Base-by-base conservation (phyloP, 2,113 vertebrate species). In the Sphaerodactylus townsendi region DNA sequence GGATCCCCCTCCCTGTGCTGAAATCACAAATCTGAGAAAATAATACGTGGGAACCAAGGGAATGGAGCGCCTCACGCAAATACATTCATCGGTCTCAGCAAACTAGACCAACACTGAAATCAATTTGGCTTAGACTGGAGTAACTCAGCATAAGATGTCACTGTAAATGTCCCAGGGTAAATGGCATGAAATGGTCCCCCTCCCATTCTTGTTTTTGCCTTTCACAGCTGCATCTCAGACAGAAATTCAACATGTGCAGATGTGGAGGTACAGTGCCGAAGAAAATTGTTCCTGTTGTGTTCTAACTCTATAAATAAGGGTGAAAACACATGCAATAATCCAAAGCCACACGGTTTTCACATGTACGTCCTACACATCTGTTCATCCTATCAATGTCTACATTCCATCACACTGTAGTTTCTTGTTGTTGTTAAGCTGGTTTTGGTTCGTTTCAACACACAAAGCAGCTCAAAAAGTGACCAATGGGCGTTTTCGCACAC, bases 91-190 rank as follows among this genome's bases (percentile, higher is more conserved):
- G 64, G 28, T 50, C 8, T 65, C 44, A 15, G 14, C 0, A 0
- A 33, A 70, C 70, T 35, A 78, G 39, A 19, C 17, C 13, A 35
- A 50, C 19, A 10, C 8, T 28, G 59, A 62, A 62, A 62, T 62
- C 59, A 62, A 28, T 62, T 19, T 62, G 59, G 59, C 25, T 62
- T 62, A 62, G 25, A 28, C 59, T 62, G 59, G 59, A 62, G 21
- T 28, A 62, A 62, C 59, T 62, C 59, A 10, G 25, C 59, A 62
- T 62, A 62, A 62, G 59, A 28, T 62, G 25, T 25, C 23, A 62
- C 25, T 28, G 23, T 53, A 28, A 5, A 2, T 0, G n/a, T 8
- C 23, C 74, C 14, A 14, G 0, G 0, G 25, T 30, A 84, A 19
- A 15, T 83, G 19, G 59, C 17, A 53, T 39, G 17, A 21, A 30